These are phyloP conservation scores for Dolichotis patagonum DNA, from an alignment of 2,113 vertebrate genomes.

Conservation along the genomic window DNA sequence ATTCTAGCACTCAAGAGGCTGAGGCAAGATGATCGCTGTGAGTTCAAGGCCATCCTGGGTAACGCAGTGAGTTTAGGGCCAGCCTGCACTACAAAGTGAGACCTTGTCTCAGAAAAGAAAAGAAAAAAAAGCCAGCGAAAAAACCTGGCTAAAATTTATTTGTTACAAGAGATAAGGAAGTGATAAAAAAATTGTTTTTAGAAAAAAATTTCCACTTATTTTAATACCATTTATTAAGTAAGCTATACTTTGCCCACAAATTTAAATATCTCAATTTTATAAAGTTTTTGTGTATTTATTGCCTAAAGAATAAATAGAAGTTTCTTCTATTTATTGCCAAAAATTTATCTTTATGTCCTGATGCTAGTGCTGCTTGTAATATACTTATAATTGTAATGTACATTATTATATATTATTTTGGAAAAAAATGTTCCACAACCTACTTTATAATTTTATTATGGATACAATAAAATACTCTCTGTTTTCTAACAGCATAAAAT, in stretches of 20 bases:
- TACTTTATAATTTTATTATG: slow-evolving; percentile 59
- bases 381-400: neutral
- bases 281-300: slow-evolving; percentile 17
- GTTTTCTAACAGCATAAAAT: slow-evolving; percentile 14
- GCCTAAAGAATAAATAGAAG: too few relatives aligned
- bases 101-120: neutral
- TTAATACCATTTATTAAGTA: slow-evolving; percentile 38
- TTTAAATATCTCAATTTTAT: slow-evolving; percentile 41
- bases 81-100: neutral
- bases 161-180: neutral
- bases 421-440: neutral
- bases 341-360: slow-evolving; percentile 11
- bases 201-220: neutral
- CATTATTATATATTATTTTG: slow-evolving; percentile 48
- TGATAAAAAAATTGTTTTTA: neutral
- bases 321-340: slow-evolving; percentile 27
- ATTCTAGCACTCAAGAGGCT: neutral
- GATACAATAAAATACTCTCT: slow-evolving; percentile 41
- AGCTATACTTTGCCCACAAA: neutral
- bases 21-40: neutral
- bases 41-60: neutral
- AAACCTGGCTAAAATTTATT: neutral
- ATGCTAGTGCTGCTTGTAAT: neutral
- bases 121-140: neutral
- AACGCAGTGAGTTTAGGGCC: neutral